Base-by-base conservation (phyloP, 2,113 vertebrate genomes). In the Edolisoma coerulescens region DNA sequence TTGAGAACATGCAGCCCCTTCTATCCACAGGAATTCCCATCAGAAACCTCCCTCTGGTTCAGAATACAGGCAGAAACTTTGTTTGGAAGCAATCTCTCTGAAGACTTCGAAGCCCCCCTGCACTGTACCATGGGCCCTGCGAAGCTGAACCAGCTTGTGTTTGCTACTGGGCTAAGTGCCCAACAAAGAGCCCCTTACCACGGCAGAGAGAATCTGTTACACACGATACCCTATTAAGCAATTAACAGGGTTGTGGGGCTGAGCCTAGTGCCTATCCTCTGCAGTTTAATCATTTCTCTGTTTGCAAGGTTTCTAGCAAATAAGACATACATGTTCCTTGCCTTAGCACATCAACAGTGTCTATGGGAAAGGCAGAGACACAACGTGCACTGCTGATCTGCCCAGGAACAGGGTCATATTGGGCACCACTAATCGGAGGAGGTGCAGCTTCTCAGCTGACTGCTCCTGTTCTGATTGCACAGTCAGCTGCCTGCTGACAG, bases 111-210 rank as follows among this genome's bases (percentile, higher is more conserved):
- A 60, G 35, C 35, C 32, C 26, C 37, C 45, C 53, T 59, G 57
- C 20, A 3, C 69, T 13, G 16, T 11, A 44, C 47, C 14, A 13
- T 4, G 45, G 59, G 33, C 54, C 68, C 63, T 53, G 44, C 1
- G 15, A 94, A 91, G 87, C 54, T 74, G 54, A 95, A 91, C 28
- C 87, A 77, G 84, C 59, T 91, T 87, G 68, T 69, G 69, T 94
- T 91, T 93, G 73, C 44, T 84, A 68, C 69, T 82, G 91, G 89
- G 79, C 70, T 85, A 75, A 61, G 70, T 79, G 89, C 86, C 79
- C 83, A 94, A 57, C 33, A 73, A 84, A 87, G 84, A 77, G 73
- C 68, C 68, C 74, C 84, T 89, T 49, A 49, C 45, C 73, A 53
- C 7, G 61, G 84, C 73, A 91, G 63, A 89, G 64, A 84, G 32